Conservation (phyloP, 1,140 invertebrate genomes). For the Cotesia typhae region DNA sequence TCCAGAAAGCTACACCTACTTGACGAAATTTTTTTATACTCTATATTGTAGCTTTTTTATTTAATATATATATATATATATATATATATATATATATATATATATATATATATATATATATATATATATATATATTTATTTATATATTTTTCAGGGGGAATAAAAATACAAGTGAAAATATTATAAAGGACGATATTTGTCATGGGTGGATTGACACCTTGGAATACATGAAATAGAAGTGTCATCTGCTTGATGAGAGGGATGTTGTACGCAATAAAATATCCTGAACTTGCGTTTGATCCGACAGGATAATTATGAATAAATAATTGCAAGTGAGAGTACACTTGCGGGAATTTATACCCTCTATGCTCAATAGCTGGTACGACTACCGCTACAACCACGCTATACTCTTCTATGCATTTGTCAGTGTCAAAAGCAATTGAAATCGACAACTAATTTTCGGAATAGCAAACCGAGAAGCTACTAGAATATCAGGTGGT, state of each 20-base stretch:
- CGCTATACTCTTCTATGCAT: not conserved
- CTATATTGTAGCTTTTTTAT: no score
- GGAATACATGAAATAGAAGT: not conserved
- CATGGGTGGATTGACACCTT: not conserved
- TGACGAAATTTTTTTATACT: not conserved
- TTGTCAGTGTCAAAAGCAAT: constrained; percentile 28
- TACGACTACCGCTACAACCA: not conserved
- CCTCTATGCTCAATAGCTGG: no score
- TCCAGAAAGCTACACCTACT: not conserved
- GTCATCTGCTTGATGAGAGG: no score
- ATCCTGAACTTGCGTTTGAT: not conserved
- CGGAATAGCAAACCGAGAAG: not conserved
- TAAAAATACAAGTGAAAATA: no score
- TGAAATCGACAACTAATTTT: constrained; percentile 3
- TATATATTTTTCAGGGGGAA: no score
- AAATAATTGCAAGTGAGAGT: constrained; percentile 10
- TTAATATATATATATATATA: no score
- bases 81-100: no score
- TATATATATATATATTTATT: no score
- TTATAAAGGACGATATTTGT: not conserved
- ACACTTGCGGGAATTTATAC: no score
- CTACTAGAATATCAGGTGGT: not conserved
- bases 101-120: no score
- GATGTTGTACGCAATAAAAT: not conserved
- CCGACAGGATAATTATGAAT: constrained; percentile 19